Conservation (phyloP, 2,113 vertebrate species). For the Anoplopoma fimbria region DNA sequence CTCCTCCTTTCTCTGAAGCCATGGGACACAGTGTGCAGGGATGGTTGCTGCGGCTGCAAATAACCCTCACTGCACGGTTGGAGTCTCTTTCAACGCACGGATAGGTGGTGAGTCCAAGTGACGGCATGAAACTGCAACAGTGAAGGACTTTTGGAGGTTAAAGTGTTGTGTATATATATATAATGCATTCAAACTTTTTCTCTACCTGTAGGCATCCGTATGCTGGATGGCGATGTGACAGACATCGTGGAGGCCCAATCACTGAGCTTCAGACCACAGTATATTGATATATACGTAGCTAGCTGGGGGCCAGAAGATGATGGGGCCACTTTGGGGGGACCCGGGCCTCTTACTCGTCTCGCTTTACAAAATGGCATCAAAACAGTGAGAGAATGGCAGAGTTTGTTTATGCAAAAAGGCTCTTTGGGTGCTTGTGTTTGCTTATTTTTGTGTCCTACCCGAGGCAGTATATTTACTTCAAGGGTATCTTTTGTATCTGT, state of each 20-base stretch:
- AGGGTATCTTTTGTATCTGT: conserved; percentile 36
- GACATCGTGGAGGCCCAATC: conserved; percentile 95
- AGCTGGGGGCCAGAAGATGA: conserved; percentile 98
- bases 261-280: conserved; percentile 90
- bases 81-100: conserved; percentile 93
- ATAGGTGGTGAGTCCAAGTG: conserved; percentile 90
- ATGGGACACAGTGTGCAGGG: conserved; percentile 96
- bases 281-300: conserved; percentile 95
- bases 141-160: conserved; percentile 48
- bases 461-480: conserved; percentile 50
- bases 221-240: conserved; percentile 96
- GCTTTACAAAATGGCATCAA: conserved; percentile 90
- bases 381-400: conserved; percentile 82
- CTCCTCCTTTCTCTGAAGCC: conserved; percentile 85
- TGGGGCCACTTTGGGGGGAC: conserved; percentile 94
- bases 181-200: conserved; percentile 9
- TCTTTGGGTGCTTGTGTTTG: conserved; percentile 4
- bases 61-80: conserved; percentile 93
- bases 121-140: not conserved
- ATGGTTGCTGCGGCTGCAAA: conserved; percentile 94
- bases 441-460: conserved; percentile 35
- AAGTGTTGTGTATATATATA: not conserved
- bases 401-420: not conserved
- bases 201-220: conserved; percentile 89
- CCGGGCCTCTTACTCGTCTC: conserved; percentile 90